Conservation (phyloP, 35 echinoderm and acorn worm species). For the Apostichopus californicus region DNA sequence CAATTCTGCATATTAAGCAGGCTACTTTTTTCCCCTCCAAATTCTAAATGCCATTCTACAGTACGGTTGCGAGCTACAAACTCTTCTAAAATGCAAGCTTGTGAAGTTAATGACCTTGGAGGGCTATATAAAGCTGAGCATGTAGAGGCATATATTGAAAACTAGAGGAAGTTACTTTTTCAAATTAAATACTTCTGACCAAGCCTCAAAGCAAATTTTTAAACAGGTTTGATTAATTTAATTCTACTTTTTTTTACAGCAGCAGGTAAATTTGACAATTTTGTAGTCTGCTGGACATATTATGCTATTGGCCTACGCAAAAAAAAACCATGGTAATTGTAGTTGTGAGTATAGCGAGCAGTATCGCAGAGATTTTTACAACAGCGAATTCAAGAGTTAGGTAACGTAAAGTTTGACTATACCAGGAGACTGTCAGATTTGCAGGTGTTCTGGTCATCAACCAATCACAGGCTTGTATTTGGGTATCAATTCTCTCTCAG, state of each 20-base stretch:
- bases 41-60: not conserved
- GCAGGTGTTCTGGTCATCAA: no score
- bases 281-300: no score
- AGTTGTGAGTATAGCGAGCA: no score
- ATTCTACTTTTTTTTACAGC: not conserved
- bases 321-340: no score
- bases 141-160: slow-evolving; percentile 30
- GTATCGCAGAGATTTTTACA: no score
- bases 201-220: slow-evolving; percentile 40
- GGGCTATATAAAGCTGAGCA: not conserved
- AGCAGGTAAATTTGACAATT: no score
- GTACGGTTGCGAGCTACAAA: not conserved
- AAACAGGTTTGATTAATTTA: not conserved
- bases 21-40: not conserved
- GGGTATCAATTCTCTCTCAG: no score
- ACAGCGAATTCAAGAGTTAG: no score
- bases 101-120: slow-evolving; percentile 55
- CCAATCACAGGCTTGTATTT: no score
- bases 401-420: no score
- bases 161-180: slow-evolving; percentile 12
- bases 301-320: no score
- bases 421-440: no score
- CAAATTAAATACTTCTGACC: slow-evolving; percentile 46
- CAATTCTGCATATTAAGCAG: slow-evolving; percentile 59
- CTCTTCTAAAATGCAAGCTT: slow-evolving; percentile 18